Conservation (phyloP, 1,140 invertebrate species). For the Lordiphosa collinella region DNA sequence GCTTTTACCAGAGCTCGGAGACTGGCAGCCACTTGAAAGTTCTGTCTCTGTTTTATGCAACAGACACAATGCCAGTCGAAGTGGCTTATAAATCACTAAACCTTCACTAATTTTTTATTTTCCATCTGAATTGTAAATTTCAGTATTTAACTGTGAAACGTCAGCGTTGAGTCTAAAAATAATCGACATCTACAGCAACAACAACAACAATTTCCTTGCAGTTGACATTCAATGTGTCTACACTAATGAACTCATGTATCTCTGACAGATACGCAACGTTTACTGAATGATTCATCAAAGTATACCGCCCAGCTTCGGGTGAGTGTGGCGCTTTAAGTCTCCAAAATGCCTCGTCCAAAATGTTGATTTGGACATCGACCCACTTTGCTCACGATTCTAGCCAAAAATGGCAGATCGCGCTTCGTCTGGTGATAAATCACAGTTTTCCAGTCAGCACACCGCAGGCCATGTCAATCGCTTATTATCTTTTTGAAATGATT, state of each 20-base stretch:
- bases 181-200: too few relatives aligned
- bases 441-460: conserved; percentile 20
- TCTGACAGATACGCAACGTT: conserved; percentile 58
- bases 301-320: conserved; percentile 17
- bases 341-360: conserved; percentile 6
- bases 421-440: conserved; percentile 56
- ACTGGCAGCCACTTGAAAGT: conserved; percentile 13
- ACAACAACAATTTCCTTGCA: conserved; percentile 70
- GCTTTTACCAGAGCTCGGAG: conserved; percentile 6
- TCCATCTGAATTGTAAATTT: conserved; percentile 32
- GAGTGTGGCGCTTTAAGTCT: conserved; percentile 62
- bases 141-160: conserved; percentile 64
- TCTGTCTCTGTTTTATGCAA: conserved; percentile 11
- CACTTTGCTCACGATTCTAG: conserved; percentile 67
- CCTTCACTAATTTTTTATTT: conserved; percentile 39
- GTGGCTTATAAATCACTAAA: conserved; percentile 17
- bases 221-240: conserved; percentile 73
- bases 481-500: conserved; percentile 70
- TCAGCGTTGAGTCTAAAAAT: conserved; percentile 51
- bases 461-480: conserved; percentile 49
- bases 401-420: conserved; percentile 54
- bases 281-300: conserved; percentile 62
- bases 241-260: conserved; percentile 76
- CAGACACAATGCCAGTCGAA: neutral
- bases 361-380: conserved; percentile 41